Conservation (phyloP, 2,797 vertebrate genomes). For the Spheniscus humboldti region DNA sequence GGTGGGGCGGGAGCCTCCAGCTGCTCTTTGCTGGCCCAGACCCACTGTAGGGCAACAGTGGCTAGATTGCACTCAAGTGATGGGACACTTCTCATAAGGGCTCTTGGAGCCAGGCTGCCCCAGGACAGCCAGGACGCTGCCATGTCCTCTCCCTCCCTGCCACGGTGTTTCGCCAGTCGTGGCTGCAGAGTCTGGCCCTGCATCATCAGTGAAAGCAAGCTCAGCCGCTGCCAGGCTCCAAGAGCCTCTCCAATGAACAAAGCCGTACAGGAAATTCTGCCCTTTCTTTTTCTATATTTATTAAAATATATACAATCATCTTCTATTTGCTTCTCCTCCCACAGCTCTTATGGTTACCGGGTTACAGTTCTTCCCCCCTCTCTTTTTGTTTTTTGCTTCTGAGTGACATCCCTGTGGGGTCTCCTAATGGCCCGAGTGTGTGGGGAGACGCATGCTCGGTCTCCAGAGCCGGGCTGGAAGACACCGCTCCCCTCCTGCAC, state of each 20-base stretch:
- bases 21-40: not conserved
- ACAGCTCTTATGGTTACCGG: constrained; percentile 53
- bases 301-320: constrained; percentile 38
- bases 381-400: not conserved
- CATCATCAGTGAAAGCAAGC: not conserved
- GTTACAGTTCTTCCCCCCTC: constrained; percentile 39
- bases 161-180: accelerated
- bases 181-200: not conserved
- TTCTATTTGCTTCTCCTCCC: constrained; percentile 57
- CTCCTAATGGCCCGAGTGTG: not conserved
- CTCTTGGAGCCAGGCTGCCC: not conserved
- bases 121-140: not conserved
- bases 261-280: not conserved
- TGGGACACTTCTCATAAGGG: not conserved
- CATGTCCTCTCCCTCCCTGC: not conserved
- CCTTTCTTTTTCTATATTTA: constrained; percentile 11
- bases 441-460: not conserved
- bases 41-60: accelerated
- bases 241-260: not conserved
- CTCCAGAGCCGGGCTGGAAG: not conserved
- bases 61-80: not conserved
- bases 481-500: not conserved
- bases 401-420: constrained; percentile 37
- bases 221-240: not conserved
- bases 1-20: not conserved